Evolutionary conservation across 1,140 invertebrate genomes (phyloP), one percentile per base, ranked within the genome.

Genomic region (Caenorhabditis latens): DNA sequence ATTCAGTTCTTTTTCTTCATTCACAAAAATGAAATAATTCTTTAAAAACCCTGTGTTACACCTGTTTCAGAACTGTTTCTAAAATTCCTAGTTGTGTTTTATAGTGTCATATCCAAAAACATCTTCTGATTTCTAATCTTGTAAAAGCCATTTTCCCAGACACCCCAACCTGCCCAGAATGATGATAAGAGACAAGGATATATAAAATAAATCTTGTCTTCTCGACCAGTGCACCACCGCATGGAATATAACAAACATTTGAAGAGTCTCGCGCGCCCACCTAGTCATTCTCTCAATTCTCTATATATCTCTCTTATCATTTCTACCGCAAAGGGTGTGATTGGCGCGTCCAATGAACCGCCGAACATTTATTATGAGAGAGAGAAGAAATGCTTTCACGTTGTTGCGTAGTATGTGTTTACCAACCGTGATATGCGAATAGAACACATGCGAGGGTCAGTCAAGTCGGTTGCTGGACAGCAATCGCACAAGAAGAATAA

Each of bases 391-490:
- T 43, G 71, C 71, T 79, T 79, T n/a, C 71, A 79, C 71, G 71
- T 79, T 79, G 71, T 79, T 79, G 71, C 71, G 71, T 50, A 79
- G 71, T 79, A 79, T 79, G 71, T 79, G 50, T 79, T 79, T 79
- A 79, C 71, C 71, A 79, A 79, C 71, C 71, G 71, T 79, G 71
- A 79, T 79, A 79, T 79, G 71, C 71, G 71, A 79, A 79, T 79
- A 79, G 71, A 79, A 79, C 71, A 50, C 71, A 79, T 79, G 71
- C 46, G 71, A 32, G 71, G 71, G 71, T 63, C 61, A 63, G 71
- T 43, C 67, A 79, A 40, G 43, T n/a, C 21, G 42, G 11, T 13
- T 13, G 71, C 8, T 50, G 65, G 65, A 63, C 61, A 63, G 61
- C 55, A 58, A n/a, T 6, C 14, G 55, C 11, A 32, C 11, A 71